Conservation (phyloP, 92 coral and sea anemone species). For the Palythoa caribaeorum region DNA sequence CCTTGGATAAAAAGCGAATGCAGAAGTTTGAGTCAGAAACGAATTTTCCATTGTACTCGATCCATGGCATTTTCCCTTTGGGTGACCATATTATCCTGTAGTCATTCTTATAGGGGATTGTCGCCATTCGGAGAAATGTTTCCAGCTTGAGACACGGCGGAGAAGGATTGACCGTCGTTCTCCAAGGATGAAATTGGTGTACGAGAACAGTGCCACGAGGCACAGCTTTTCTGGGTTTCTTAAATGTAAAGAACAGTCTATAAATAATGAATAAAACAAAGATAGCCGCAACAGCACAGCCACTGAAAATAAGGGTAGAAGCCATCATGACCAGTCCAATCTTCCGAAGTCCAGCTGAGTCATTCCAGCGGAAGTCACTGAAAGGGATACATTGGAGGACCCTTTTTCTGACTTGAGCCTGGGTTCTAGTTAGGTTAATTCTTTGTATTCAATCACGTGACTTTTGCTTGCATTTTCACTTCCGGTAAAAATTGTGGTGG, state of each 20-base stretch:
- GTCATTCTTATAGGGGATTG: conserved; percentile 61
- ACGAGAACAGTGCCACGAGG: conserved; percentile 32
- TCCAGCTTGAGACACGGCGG: conserved; percentile 69
- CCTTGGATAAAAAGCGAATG: conserved; percentile 67
- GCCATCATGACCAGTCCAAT: too few species aligned
- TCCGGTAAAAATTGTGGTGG: too few species aligned
- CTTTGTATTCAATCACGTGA: too few species aligned
- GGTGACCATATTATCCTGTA: conserved; percentile 52
- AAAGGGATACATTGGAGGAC: too few species aligned
- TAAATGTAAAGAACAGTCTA: not conserved
- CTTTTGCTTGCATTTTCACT: too few species aligned
- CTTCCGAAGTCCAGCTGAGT: too few species aligned
- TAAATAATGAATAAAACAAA: not conserved
- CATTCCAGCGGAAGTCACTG: too few species aligned
- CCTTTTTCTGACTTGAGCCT: too few species aligned
- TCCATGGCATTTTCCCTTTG: conserved; percentile 85
- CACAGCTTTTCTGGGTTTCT: not conserved
- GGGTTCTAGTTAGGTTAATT: too few species aligned
- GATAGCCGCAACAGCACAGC: not conserved
- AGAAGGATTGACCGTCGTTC: conserved; percentile 15
- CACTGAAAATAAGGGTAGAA: not conserved
- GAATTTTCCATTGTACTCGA: conserved; percentile 67
- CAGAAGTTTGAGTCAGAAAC: conserved; percentile 86
- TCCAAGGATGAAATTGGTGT: conserved; percentile 42
- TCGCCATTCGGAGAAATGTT: conserved; percentile 72